A percentile compares a stretch with the other conserved stretches of the same genome.
Conservation (phyloP, 2,797 vertebrate genomes). For the Enteromius argenteus region DNA sequence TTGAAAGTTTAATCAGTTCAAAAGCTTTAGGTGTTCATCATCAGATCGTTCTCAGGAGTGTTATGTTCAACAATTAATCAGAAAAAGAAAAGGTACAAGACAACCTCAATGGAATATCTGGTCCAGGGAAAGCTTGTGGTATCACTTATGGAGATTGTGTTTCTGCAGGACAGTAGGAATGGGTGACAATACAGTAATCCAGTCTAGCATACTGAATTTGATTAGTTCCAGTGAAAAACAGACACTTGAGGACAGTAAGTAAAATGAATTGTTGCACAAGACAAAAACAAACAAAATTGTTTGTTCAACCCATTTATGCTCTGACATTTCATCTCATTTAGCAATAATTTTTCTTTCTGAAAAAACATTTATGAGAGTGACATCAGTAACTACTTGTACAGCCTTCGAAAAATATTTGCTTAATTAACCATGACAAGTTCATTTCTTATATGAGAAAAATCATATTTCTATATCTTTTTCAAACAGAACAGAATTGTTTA, state of each 20-base stretch:
- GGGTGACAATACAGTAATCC: conserved; percentile 5
- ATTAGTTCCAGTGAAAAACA: background rate
- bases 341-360: background rate
- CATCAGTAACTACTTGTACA: background rate
- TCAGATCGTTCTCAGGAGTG: conserved; percentile 69
- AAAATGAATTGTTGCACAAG: background rate
- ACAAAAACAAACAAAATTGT: background rate
- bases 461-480: background rate
- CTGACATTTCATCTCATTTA: background rate
- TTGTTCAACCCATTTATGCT: background rate
- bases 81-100: conserved; percentile 59
- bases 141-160: conserved; percentile 4
- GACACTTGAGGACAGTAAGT: background rate
- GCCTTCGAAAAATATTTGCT: background rate
- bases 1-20: conserved; percentile 58
- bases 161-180: background rate
- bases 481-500: background rate
- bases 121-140: conserved; percentile 7
- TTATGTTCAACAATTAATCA: conserved; percentile 69
- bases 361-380: background rate
- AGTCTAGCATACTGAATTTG: background rate
- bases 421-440: background rate
- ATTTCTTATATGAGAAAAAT: conserved; percentile 7
- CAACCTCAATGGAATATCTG: conserved; percentile 29
- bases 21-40: conserved; percentile 57